A percentile compares a stretch with the other conserved stretches of the same genome.
phyloP scores from a whole-genome alignment of 2,113 vertebrate genomes.

The Cottus gobio region DNA sequence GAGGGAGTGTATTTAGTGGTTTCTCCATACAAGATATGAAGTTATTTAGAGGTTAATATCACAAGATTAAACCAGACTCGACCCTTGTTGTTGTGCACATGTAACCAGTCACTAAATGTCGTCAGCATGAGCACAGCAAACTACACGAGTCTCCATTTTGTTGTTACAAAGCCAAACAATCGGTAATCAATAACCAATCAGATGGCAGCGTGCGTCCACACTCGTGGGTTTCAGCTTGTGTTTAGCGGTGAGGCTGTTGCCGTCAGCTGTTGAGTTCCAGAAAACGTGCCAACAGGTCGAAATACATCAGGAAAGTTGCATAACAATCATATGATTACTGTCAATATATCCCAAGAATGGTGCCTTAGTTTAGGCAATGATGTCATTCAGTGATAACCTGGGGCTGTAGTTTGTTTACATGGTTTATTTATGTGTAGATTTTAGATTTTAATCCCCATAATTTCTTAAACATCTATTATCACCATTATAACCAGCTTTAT shows the following conservation, averaged over 20 bases:
- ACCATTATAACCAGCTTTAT: not conserved
- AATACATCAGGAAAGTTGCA: conserved; percentile 1
- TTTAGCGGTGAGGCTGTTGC: not conserved
- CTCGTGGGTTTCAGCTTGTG: conserved; percentile 9
- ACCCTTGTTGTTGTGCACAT: not conserved
- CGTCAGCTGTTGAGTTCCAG: not conserved
- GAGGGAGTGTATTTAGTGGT: not conserved
- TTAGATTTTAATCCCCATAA: not conserved
- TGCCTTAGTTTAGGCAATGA: not conserved
- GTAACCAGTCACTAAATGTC: not conserved
- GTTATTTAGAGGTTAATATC: not conserved
- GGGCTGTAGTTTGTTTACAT: not conserved
- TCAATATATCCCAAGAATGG: conserved; percentile 2
- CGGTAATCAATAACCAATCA: conserved; percentile 67
- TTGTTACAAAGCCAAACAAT: conserved; percentile 42
- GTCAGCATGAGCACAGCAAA: not conserved
- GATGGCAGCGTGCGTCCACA: conserved; percentile 12
- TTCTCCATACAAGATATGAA: not conserved
- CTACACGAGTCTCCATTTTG: conserved; percentile 12
- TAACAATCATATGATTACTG: not conserved
- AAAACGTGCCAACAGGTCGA: conserved; percentile 14
- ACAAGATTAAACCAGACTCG: not conserved
- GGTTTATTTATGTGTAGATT: not conserved
- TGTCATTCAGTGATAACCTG: not conserved
- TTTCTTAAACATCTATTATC: not conserved